Conservation (phyloP, 2,113 vertebrate species). For the Setophaga petechia region DNA sequence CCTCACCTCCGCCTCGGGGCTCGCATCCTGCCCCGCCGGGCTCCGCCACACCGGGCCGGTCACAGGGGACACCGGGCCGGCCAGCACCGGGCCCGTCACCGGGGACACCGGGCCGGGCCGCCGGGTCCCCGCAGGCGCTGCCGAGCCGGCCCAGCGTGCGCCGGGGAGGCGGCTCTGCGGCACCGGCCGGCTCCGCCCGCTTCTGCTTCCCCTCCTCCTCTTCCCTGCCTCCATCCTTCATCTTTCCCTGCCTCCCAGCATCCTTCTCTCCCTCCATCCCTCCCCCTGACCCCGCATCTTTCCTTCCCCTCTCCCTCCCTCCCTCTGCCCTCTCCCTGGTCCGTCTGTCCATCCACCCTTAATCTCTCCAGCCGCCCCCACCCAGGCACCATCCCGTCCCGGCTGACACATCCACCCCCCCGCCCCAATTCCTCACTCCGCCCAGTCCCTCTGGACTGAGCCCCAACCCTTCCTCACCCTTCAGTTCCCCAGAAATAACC, state of each 20-base stretch:
- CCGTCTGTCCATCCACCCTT: neutral
- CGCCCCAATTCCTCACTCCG: neutral
- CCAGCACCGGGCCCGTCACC: neutral
- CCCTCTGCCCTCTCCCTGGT: neutral
- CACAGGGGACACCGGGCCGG: neutral
- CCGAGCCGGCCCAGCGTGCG: neutral
- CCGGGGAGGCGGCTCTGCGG: neutral
- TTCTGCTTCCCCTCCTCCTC: neutral
- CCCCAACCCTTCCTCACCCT: neutral
- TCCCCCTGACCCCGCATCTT: neutral
- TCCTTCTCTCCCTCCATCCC: neutral
- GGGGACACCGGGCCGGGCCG: neutral
- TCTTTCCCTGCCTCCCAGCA: neutral
- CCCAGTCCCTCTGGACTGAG: neutral
- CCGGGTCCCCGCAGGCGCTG: neutral
- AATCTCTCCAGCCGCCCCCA: neutral
- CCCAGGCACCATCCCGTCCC: neutral
- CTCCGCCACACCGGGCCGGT: neutral
- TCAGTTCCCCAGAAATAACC: neutral
- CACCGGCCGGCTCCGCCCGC: neutral
- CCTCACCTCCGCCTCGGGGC: slow-evolving; percentile 32
- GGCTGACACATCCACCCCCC: neutral
- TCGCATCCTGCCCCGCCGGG: neutral
- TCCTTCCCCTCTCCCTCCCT: neutral
- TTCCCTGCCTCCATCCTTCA: neutral